Conservation (phyloP, 1,140 invertebrate species). For the Philopotamus ludificatus region DNA sequence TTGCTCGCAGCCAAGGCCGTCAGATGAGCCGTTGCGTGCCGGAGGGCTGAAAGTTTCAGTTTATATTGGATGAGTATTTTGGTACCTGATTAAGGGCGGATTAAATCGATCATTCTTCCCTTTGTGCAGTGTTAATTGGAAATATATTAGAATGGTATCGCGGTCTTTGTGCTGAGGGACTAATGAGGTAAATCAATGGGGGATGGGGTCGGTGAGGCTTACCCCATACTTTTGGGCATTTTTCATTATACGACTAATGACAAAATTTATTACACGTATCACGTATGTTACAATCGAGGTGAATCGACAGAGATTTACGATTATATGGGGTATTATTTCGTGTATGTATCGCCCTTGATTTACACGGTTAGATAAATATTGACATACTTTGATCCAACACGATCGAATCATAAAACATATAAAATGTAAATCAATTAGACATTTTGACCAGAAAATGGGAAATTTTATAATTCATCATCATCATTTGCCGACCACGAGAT, state of each 20-base stretch:
- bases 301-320: no score
- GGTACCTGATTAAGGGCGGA: constrained; percentile 29
- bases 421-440: no score
- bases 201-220: neutral
- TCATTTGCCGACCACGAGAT: no score
- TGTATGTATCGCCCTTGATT: no score
- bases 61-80: constrained; percentile 21
- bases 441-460: no score
- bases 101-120: constrained; percentile 37
- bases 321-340: no score
- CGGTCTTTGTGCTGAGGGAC: constrained; percentile 22
- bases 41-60: constrained; percentile 17
- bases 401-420: no score
- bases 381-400: no score
- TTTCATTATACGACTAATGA: constrained; percentile 25
- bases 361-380: no score
- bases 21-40: neutral
- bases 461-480: no score
- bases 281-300: no score
- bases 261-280: constrained; percentile 25
- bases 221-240: neutral
- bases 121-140: constrained; percentile 39
- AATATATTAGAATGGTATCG: constrained; percentile 35
- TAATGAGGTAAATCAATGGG: constrained; percentile 30
- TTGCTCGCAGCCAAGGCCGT: neutral